Evolutionary conservation across 1,140 invertebrate species (phyloP).

Genomic region (Thaumatotibia leucotreta): DNA sequence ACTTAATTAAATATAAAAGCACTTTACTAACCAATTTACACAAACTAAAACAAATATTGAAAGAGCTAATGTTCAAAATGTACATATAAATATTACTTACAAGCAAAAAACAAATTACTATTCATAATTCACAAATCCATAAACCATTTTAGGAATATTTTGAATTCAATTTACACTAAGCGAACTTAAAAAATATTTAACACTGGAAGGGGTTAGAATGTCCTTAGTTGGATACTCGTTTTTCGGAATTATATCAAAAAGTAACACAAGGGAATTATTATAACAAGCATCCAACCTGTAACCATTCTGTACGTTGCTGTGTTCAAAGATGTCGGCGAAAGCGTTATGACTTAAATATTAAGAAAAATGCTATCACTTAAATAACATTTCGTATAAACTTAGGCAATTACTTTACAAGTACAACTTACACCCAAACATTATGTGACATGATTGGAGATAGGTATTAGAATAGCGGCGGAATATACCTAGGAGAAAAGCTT

Average conservation of each 20-base stretch:
- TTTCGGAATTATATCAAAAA: constrained; percentile 1
- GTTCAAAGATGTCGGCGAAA: constrained; percentile 25
- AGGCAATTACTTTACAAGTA: constrained; percentile 68
- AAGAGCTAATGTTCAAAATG: constrained; percentile 57
- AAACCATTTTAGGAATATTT: constrained; percentile 32
- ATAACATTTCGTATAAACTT: constrained; percentile 64
- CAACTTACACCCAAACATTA: constrained; percentile 48
- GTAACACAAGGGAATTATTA: neutral
- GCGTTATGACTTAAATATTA: constrained; percentile 54
- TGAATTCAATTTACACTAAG: constrained; percentile 35
- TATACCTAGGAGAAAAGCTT: neutral
- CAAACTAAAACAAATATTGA: constrained; percentile 50
- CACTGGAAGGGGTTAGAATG: constrained; percentile 44
- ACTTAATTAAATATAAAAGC: constrained; percentile 47
- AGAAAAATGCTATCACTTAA: constrained; percentile 61
- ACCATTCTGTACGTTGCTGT: constrained; percentile 6
- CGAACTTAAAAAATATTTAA: constrained; percentile 42
- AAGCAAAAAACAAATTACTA: constrained; percentile 55
- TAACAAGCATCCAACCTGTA: constrained; percentile 2
- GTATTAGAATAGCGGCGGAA: neutral
- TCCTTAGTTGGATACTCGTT: constrained; percentile 15
- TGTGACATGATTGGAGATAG: constrained; percentile 27
- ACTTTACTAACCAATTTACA: constrained; percentile 48
- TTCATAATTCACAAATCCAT: constrained; percentile 37
- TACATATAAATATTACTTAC: constrained; percentile 71